These are phyloP conservation scores for Phragmatobia fuliginosa DNA, from an alignment of 2,888 invertebrate genomes.

Conservation along the genomic window DNA sequence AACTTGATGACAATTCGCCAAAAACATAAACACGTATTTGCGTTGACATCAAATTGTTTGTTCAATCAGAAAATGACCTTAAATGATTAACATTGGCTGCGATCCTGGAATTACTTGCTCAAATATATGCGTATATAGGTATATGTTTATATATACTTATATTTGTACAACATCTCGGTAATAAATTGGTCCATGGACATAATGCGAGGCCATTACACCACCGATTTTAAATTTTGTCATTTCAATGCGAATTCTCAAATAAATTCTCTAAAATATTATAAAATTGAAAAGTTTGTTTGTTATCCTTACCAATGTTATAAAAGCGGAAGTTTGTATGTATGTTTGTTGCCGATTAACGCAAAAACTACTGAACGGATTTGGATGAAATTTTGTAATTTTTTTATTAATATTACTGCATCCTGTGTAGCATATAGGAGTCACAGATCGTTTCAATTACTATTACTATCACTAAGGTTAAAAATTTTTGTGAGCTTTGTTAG, in stretches of 20 bases:
- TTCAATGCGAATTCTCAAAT: neutral
- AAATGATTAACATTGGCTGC: neutral
- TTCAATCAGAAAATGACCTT: neutral
- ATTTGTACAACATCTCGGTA: neutral
- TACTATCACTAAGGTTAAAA: no score
- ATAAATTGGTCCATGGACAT: neutral
- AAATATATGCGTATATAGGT: neutral
- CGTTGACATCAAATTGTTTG: neutral
- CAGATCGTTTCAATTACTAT: no score
- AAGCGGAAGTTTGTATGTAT: no score
- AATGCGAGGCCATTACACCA: neutral
- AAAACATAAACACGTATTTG: neutral
- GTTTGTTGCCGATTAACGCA: no score
- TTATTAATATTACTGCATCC: no score
- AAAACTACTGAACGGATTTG: no score
- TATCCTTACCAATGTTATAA: no score
- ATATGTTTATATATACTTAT: neutral
- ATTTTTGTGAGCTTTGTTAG: no score
- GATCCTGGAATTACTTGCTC: conserved; percentile 1
- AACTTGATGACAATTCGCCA: neutral
- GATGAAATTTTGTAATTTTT: no score
- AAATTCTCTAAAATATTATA: no score
- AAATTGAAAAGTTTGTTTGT: no score
- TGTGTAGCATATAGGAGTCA: no score
- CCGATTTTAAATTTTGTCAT: neutral